Conservation (phyloP, 2,888 invertebrate genomes). For the Alloplasta piceator region DNA sequence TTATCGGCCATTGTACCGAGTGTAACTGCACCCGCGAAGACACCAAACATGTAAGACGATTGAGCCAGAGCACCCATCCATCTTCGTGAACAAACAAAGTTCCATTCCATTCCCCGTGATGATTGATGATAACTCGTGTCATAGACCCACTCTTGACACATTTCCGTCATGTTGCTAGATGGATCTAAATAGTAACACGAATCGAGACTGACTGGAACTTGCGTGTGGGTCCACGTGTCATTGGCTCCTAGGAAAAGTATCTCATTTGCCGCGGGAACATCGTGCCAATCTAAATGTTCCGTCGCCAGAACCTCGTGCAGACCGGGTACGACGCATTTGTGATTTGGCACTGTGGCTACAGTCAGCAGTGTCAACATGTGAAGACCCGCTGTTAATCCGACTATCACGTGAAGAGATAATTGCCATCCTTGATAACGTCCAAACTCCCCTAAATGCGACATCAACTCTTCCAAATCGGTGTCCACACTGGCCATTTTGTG, state of each 20-base stretch:
- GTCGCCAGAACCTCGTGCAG: slow-evolving; percentile 49
- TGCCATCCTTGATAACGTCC: slow-evolving; percentile 92
- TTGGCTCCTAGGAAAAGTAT: slow-evolving; percentile 15
- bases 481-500: slow-evolving; percentile 74
- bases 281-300: slow-evolving; percentile 51
- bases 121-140: slow-evolving; percentile 89
- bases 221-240: slow-evolving; percentile 12
- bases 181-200: slow-evolving; percentile 85
- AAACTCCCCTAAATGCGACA: slow-evolving; percentile 87
- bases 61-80: slow-evolving; percentile 94
- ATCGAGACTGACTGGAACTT: slow-evolving; percentile 79
- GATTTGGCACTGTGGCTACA: slow-evolving; percentile 91
- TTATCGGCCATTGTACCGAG: slow-evolving; percentile 92
- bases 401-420: slow-evolving; percentile 90
- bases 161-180: slow-evolving; percentile 77
- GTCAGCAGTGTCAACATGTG: slow-evolving; percentile 93
- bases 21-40: slow-evolving; percentile 90
- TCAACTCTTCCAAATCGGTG: slow-evolving; percentile 78
- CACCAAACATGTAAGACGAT: slow-evolving; percentile 92
- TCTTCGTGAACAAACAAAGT: slow-evolving; percentile 90
- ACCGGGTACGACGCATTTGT: slow-evolving; percentile 83
- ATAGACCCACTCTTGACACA: slow-evolving; percentile 88
- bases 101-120: slow-evolving; percentile 92
- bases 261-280: slow-evolving; percentile 49
- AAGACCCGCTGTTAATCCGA: slow-evolving; percentile 91